phyloP scores from a whole-genome alignment of 2,113 vertebrate species.

The Saimiri boliviensis region DNA sequence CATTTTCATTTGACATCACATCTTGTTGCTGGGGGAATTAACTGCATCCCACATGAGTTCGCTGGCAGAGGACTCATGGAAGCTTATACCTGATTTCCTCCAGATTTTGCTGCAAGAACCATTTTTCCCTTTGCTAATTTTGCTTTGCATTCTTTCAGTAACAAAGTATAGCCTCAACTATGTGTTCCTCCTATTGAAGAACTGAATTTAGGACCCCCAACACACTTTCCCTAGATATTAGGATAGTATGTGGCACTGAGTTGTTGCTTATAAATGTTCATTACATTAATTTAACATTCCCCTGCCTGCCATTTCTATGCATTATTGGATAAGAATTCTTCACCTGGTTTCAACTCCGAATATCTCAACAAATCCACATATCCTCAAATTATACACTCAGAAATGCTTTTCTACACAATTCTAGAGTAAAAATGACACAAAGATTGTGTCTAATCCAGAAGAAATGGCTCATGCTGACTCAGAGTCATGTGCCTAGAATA shows the following conservation, averaged over 20 bases:
- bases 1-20: neutral
- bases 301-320: neutral
- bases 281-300: neutral
- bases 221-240: neutral
- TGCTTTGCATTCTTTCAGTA: neutral
- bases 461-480: neutral
- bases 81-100: neutral
- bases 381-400: neutral
- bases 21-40: neutral
- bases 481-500: neutral
- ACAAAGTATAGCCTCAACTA: neutral
- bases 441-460: neutral
- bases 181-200: neutral
- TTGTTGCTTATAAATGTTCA: neutral
- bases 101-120: neutral
- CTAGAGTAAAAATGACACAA: neutral
- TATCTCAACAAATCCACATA: neutral
- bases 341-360: neutral
- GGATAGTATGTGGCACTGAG: neutral
- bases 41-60: rapidly evolving
- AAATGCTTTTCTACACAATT: neutral
- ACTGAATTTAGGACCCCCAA: neutral
- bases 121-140: neutral
- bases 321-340: neutral
- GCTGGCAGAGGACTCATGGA: neutral